These are phyloP conservation scores for Zhengitettix transpicula DNA, from an alignment of 2,888 invertebrate genomes.

Conservation along the genomic window DNA sequence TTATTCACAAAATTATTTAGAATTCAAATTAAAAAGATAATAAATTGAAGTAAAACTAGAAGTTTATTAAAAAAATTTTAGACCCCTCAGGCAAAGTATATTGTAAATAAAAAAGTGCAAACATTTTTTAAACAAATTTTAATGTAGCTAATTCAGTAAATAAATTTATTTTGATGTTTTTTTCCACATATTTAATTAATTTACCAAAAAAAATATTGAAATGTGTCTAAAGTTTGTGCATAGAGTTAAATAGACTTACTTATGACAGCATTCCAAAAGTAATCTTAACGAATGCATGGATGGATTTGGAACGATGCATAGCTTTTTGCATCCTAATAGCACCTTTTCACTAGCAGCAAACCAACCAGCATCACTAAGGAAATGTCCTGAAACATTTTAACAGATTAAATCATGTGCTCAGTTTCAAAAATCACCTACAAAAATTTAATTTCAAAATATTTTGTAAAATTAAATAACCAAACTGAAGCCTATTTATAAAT, in stretches of 20 bases:
- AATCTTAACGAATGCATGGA: constrained; percentile 42
- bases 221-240: background rate
- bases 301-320: constrained; percentile 39
- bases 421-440: too few species aligned
- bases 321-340: constrained; percentile 45
- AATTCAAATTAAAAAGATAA: background rate
- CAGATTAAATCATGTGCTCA: background rate
- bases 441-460: too few species aligned
- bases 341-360: constrained; percentile 60
- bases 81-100: too few species aligned
- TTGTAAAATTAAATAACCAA: too few species aligned
- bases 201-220: background rate
- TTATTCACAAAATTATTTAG: background rate
- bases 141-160: too few species aligned
- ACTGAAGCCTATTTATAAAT: too few species aligned
- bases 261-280: constrained; percentile 70
- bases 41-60: background rate
- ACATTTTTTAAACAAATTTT: too few species aligned
- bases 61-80: too few species aligned
- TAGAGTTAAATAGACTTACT: constrained; percentile 34
- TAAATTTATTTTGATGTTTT: background rate
- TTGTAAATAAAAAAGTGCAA: too few species aligned
- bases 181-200: background rate
- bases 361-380: constrained; percentile 82
- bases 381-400: constrained; percentile 37